Evolutionary conservation across 2,113 vertebrate genomes (phyloP).

Genomic region (zebrafish (Danio rerio)): GRCz12tu NC_133193.1:14923501-14924000

Average conservation of each 20-base stretch:
- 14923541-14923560: slow-evolving; percentile 6
- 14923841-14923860: slow-evolving; percentile 4
- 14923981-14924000: neutral
- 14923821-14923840: neutral
- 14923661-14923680: slow-evolving; percentile 43
- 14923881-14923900: slow-evolving; percentile 51
- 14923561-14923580: neutral
- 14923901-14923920: slow-evolving; percentile 43
- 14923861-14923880: slow-evolving; percentile 13
- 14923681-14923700: slow-evolving; percentile 40
- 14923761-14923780: slow-evolving; percentile 16
- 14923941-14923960: slow-evolving; percentile 45
- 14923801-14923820: neutral
- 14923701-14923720: slow-evolving; percentile 13
- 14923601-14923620: slow-evolving; percentile 9
- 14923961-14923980: slow-evolving; percentile 38
- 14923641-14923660: slow-evolving; percentile 32
- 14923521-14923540: neutral
- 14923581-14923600: slow-evolving; percentile 13
- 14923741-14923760: slow-evolving; percentile 20
- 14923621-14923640: neutral
- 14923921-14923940: slow-evolving; percentile 40
- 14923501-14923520: neutral
- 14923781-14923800: neutral
- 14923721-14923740: neutral